These are phyloP conservation scores for Drosophila borealis DNA, from an alignment of 2,888 invertebrate species.

Conservation along the genomic window DNA sequence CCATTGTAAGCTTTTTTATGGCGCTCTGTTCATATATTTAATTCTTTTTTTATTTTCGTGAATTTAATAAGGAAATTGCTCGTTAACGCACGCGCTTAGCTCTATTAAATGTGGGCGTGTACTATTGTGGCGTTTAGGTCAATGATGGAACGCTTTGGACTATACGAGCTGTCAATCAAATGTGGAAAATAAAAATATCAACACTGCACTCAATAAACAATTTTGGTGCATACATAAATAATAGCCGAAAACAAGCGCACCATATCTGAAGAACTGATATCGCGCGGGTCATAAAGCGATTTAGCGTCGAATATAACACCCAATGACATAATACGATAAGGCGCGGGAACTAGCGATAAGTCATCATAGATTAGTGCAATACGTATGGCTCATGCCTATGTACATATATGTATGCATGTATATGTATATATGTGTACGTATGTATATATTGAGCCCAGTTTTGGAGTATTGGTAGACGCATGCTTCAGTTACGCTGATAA, in stretches of 20 bases:
- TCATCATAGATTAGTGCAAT: conserved; percentile 29
- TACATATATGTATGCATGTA: conserved; percentile 7
- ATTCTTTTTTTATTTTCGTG: conserved; percentile 15
- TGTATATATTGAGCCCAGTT: conserved; percentile 3
- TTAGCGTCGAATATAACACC: conserved; percentile 37
- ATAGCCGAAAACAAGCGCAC: conserved; percentile 41
- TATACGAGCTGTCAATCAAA: conserved; percentile 34
- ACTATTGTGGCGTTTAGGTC: conserved; percentile 15
- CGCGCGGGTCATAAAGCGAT: conserved; percentile 58
- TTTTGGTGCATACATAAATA: conserved; percentile 33
- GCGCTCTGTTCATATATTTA: conserved; percentile 22
- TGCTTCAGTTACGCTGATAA: conserved; percentile 24
- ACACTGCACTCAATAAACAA: conserved; percentile 46
- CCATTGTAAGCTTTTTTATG: conserved; percentile 2
- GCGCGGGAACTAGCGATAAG: conserved; percentile 11
- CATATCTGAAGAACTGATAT: conserved; percentile 53
- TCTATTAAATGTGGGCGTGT: conserved; percentile 28
- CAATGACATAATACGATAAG: conserved; percentile 45
- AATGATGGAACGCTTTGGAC: conserved; percentile 14
- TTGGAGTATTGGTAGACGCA: conserved; percentile 19
- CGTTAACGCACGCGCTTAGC: conserved; percentile 56
- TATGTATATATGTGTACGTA: not conserved
- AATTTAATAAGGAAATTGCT: conserved; percentile 76
- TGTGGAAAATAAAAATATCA: conserved; percentile 8
- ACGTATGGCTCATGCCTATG: conserved; percentile 5